phyloP scores from a whole-genome alignment of 2,888 invertebrate genomes.

The Cephalotes varians region DNA sequence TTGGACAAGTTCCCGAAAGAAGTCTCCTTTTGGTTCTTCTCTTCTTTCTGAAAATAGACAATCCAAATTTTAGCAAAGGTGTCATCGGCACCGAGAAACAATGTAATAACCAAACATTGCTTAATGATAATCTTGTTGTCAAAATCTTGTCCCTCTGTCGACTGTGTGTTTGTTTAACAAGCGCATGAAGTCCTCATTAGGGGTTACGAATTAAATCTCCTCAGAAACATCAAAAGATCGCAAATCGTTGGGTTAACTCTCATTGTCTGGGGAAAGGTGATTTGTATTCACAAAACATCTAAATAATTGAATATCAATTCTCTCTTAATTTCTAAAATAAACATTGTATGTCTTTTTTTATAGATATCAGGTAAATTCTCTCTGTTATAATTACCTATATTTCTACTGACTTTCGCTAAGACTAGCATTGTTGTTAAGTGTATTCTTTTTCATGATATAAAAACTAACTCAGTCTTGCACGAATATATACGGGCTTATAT shows the following conservation, averaged over 20 bases:
- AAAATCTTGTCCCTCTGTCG: constrained; percentile 34
- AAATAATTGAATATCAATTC: constrained; percentile 8
- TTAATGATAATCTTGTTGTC: constrained; percentile 1
- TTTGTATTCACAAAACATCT: constrained; percentile 2
- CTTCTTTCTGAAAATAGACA: constrained; percentile 84
- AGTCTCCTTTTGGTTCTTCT: constrained; percentile 69
- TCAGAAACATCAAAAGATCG: background rate
- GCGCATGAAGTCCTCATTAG: constrained; percentile 3
- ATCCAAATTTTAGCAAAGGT: constrained; percentile 68
- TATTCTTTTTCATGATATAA: background rate
- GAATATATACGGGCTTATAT: background rate
- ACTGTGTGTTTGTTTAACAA: constrained; percentile 49
- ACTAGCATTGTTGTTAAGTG: background rate
- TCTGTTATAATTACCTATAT: background rate
- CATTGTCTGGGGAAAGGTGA: background rate
- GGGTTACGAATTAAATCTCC: background rate
- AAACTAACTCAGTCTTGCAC: constrained; percentile 5
- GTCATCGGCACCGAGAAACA: background rate
- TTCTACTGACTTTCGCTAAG: background rate
- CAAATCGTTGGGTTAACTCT: background rate
- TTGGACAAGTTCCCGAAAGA: constrained; percentile 73
- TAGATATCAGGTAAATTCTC: background rate
- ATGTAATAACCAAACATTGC: constrained; percentile 14
- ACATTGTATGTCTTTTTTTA: background rate
- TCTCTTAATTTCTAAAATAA: background rate